A percentile compares a stretch with the other conserved stretches of the same genome.
Conservation (phyloP, 2,888 invertebrate species). For the Melanostoma scalare region DNA sequence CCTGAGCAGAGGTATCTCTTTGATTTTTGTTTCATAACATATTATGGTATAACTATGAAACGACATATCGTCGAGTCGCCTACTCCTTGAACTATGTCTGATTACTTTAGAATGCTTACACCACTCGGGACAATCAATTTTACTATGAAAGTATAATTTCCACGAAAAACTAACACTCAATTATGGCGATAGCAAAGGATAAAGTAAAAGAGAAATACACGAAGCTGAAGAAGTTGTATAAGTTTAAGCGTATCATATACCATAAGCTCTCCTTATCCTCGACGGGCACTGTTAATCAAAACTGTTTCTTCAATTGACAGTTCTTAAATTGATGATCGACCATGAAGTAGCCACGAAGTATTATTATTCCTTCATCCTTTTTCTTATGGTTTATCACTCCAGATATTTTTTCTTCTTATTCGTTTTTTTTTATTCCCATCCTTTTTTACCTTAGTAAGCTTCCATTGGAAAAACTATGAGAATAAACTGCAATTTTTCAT, state of each 20-base stretch:
- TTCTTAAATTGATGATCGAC: constrained; percentile 71
- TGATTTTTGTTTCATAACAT: too few relatives aligned
- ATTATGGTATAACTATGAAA: too few relatives aligned
- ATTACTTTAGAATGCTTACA: too few relatives aligned
- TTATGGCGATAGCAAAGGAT: background rate
- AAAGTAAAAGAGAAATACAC: background rate
- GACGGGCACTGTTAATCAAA: constrained; percentile 65
- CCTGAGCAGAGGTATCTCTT: too few relatives aligned
- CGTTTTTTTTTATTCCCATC: constrained; percentile 1
- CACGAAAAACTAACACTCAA: too few relatives aligned
- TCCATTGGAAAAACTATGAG: constrained; percentile 60
- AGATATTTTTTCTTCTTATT: constrained; percentile 19
- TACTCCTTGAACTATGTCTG: too few relatives aligned
- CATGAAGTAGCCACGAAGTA: constrained; percentile 68
- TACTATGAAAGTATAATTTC: too few relatives aligned
- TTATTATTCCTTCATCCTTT: constrained; percentile 65
- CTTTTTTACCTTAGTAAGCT: constrained; percentile 22
- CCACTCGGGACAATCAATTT: too few relatives aligned
- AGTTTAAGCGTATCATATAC: constrained; percentile 15
- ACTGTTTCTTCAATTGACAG: constrained; percentile 71
- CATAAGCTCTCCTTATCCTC: constrained; percentile 29
- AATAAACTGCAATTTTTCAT: constrained; percentile 72
- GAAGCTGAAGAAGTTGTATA: too few relatives aligned
- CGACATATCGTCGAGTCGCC: too few relatives aligned
- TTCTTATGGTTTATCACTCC: constrained; percentile 56